A percentile compares a stretch with the other conserved stretches of the same genome.
Evolutionary conservation across 2,888 invertebrate species (phyloP).

Genomic region (Nomada lathburiana): DNA sequence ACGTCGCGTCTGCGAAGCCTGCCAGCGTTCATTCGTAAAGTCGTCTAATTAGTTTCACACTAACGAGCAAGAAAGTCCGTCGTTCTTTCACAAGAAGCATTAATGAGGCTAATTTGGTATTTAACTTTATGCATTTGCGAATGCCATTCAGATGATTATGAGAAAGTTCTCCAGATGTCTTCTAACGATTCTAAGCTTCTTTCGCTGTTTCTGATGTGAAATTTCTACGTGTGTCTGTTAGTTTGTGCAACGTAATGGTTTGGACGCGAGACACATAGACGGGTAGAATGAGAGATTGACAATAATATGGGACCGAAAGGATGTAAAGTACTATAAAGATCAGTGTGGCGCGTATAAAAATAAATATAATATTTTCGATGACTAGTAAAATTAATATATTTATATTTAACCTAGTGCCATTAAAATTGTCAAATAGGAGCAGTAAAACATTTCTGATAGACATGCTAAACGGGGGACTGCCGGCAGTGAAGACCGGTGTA

Average conservation of each 20-base stretch:
- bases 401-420: too few species aligned
- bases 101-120: slow-evolving; percentile 68
- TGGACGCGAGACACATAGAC: not conserved
- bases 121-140: slow-evolving; percentile 59
- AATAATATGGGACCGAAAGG: not conserved
- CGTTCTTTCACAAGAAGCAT: slow-evolving; percentile 54
- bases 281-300: not conserved
- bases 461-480: too few species aligned
- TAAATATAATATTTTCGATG: too few species aligned
- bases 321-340: not conserved
- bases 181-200: slow-evolving; percentile 26
- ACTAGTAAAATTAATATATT: too few species aligned
- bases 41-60: slow-evolving; percentile 66
- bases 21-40: slow-evolving; percentile 36
- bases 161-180: slow-evolving; percentile 30
- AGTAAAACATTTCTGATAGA: too few species aligned
- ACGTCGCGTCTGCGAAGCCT: slow-evolving; percentile 35
- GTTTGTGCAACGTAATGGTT: slow-evolving; percentile 11
- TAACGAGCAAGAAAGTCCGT: slow-evolving; percentile 47
- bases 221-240: slow-evolving; percentile 9
- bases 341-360: too few species aligned
- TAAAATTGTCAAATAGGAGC: too few species aligned
- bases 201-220: not conserved
- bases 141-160: slow-evolving; percentile 62
- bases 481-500: too few species aligned